Percentiles rank a stretch among this genome's conserved stretches.
Conservation (phyloP, 2,888 invertebrate species). For the Acanthococcus lagerstroemiae region DNA sequence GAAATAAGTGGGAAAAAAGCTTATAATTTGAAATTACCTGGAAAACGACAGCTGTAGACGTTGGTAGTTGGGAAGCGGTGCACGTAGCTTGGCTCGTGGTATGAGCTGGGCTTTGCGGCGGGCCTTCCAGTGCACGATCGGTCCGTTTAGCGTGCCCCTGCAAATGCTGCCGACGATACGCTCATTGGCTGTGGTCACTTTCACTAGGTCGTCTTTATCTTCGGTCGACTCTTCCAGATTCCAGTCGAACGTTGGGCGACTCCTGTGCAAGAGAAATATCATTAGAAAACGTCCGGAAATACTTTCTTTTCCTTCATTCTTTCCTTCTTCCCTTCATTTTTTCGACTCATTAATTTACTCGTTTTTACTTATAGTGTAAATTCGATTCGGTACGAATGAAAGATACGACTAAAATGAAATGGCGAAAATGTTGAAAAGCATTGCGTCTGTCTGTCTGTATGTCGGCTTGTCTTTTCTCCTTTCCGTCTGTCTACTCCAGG, state of each 20-base stretch:
- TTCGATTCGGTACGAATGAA: too few species aligned
- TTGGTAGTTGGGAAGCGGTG: constrained; percentile 20
- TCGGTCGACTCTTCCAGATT: constrained; percentile 19
- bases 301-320: too few species aligned
- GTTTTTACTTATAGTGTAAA: too few species aligned
- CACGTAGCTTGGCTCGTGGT: constrained; percentile 25
- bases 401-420: too few species aligned
- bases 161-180: constrained; percentile 3
- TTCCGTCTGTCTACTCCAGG: too few species aligned
- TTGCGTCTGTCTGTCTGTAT: too few species aligned
- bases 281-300: too few species aligned
- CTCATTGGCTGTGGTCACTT: constrained; percentile 6
- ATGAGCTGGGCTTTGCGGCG: constrained; percentile 26
- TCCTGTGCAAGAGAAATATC: not conserved
- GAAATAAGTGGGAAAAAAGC: too few species aligned
- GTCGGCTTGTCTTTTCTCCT: too few species aligned
- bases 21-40: constrained; percentile 20
- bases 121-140: constrained; percentile 19
- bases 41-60: constrained; percentile 13
- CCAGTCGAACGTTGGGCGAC: constrained; percentile 14
- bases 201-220: constrained; percentile 17
- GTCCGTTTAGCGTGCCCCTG: constrained; percentile 9
- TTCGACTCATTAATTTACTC: too few species aligned
- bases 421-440: too few species aligned
- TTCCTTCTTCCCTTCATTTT: too few species aligned